Evolutionary conservation across 2,888 invertebrate genomes (phyloP).

Genomic region (Ochropleura plecta): DNA sequence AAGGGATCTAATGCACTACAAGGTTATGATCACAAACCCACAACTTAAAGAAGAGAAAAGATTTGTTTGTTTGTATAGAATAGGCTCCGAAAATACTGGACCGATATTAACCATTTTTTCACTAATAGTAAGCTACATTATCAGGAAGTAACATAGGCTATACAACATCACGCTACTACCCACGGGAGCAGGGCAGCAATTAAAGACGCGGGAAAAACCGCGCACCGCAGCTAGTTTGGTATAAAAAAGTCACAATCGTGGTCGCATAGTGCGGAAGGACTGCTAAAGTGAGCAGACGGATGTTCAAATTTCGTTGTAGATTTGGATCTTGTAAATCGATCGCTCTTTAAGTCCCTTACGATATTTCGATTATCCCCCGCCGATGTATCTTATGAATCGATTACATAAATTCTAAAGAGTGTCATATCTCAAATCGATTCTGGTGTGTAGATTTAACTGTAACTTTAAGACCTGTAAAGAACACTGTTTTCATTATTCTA

Average conservation of each 20-base stretch:
- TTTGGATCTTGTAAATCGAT: neutral
- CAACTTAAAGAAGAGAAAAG: no score
- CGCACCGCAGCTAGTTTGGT: no score
- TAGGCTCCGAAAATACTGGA: no score
- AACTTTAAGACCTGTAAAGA: constrained; percentile 16
- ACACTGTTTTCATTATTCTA: constrained; percentile 25
- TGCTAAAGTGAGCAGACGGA: neutral
- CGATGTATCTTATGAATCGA: constrained; percentile 41
- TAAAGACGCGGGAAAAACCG: no score
- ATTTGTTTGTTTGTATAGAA: no score
- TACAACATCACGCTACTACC: no score
- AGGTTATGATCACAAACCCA: no score
- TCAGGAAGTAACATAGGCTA: no score
- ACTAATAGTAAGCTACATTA: no score
- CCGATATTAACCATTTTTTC: no score
- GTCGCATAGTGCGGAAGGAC: neutral
- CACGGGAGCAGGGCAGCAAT: no score
- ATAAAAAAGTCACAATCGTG: neutral
- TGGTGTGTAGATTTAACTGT: constrained; percentile 31
- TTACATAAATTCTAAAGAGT: constrained; percentile 29
- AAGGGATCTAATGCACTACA: neutral
- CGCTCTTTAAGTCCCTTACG: neutral
- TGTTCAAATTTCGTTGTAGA: neutral
- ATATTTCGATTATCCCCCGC: neutral
- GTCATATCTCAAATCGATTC: constrained; percentile 53